Percentiles rank a stretch among this genome's conserved stretches.
Evolutionary conservation across 2,888 invertebrate species (phyloP).

Genomic region (Andrena bicolor): DNA sequence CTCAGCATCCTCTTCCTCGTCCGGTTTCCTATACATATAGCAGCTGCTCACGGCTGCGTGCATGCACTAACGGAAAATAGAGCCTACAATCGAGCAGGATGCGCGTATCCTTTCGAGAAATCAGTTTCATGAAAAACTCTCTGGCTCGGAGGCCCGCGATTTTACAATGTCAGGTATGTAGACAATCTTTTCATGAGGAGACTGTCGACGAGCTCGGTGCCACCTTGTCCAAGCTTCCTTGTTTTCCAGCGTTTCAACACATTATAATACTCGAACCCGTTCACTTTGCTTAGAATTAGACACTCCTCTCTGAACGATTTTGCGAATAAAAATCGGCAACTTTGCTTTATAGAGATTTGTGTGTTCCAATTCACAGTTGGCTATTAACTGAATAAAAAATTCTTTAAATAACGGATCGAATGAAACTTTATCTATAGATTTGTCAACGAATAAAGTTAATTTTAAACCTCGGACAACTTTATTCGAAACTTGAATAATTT

Average conservation of each 20-base stretch:
- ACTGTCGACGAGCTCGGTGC: not conserved
- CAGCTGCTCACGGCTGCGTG: constrained; percentile 55
- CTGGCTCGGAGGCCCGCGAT: not conserved
- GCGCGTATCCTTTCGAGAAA: constrained; percentile 60
- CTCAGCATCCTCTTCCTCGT: constrained; percentile 60
- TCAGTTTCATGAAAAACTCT: constrained; percentile 32
- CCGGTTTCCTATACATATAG: constrained; percentile 35
- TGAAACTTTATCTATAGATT: no score
- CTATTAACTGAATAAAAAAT: no score
- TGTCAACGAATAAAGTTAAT: no score
- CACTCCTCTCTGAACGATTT: no score
- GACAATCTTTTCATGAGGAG: constrained; percentile 10
- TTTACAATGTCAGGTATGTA: constrained; percentile 9
- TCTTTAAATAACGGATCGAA: no score
- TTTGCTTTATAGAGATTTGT: no score
- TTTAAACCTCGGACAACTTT: no score
- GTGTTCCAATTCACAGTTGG: no score
- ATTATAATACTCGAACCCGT: no score
- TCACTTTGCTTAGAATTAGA: no score
- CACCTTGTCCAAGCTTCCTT: not conserved
- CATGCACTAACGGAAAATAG: constrained; percentile 26
- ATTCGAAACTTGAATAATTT: no score
- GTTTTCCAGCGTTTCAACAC: not conserved
- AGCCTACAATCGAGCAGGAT: constrained; percentile 53
- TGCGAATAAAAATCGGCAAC: no score